Base-by-base conservation (phyloP, 2,888 invertebrate species). In the Apantesis nais region DNA sequence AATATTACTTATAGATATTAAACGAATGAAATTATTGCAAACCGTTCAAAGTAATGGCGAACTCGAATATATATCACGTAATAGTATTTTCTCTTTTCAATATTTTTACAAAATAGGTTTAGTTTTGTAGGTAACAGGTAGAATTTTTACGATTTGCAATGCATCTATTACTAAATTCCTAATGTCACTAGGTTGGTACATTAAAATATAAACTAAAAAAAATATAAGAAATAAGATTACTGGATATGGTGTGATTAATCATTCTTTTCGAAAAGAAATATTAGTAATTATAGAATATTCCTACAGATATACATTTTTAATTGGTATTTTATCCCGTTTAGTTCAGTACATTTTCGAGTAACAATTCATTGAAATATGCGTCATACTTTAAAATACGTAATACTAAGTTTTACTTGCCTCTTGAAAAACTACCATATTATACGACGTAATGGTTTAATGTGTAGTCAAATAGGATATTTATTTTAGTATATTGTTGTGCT, bases 401-500 rank as follows among this genome's bases (percentile, higher is more conserved):
- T 11, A 16, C 4, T 16, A 22, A 0, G 14, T 52, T n/a, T 22
- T 52, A 31, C 29, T 52, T 65, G 34, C 16, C 37, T 34, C 31
- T 39, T 34, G 39, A 58, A 64, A n/a, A 58, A 58, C 65, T 48
- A 65, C 8, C 65, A 65, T 61, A 62, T 67, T 71, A 41, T 52
- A 37, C 55, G 31, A 52, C 60, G 52, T 69, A 67, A 73, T 71
- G 74, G 70, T 75, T 67, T 70, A 72, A 81, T 66, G 66, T 77
- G 76, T 74, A 83, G 82, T 81, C 80, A 87, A 88, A 89, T 83
- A 73, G 83, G 77, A 76, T 88, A 88, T 88, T 85, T 90, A 88
- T 89, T 85, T 82, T 71, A 79, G 83, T 88, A 89, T 90, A 87
- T 88, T 83, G 86, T 87, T 89, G 87, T 86, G 81, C 78, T 86